Percentiles rank a stretch among this genome's conserved stretches.
These are phyloP conservation scores for Lasioglossum morio DNA, from an alignment of 2,888 invertebrate genomes.

Conservation along the genomic window DNA sequence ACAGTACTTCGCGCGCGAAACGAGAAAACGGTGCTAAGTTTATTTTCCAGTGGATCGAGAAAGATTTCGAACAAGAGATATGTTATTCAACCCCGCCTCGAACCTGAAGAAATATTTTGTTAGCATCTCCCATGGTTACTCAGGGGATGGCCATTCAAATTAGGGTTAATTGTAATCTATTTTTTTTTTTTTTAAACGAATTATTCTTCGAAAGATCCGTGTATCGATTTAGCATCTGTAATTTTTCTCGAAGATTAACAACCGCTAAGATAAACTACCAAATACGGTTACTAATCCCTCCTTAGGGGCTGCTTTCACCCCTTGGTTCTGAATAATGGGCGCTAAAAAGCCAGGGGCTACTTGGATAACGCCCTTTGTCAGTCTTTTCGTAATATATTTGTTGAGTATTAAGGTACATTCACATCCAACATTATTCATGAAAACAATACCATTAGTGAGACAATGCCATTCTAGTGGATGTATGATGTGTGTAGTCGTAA, in stretches of 20 bases:
- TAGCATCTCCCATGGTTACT: background rate
- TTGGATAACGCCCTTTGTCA: background rate
- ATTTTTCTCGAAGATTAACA: background rate
- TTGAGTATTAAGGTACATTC: too few species aligned
- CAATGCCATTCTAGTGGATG: too few species aligned
- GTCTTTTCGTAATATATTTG: background rate
- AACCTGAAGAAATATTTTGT: background rate
- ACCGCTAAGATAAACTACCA: background rate
- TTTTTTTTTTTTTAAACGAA: background rate
- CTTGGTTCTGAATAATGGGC: background rate
- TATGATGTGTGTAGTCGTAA: too few species aligned
- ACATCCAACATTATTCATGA: too few species aligned
- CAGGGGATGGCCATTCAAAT: background rate
- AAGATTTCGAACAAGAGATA: background rate
- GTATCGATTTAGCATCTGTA: background rate
- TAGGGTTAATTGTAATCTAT: background rate
- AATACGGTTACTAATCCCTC: background rate
- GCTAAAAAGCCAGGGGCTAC: background rate
- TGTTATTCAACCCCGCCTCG: background rate
- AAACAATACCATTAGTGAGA: too few species aligned
- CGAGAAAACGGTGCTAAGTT: background rate
- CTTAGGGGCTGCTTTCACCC: background rate
- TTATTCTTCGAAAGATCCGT: background rate
- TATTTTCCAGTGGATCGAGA: background rate
- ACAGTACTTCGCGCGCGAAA: background rate